Evolutionary conservation across 1,140 invertebrate genomes (phyloP).

Genomic region (Nixonia krombeini): DNA sequence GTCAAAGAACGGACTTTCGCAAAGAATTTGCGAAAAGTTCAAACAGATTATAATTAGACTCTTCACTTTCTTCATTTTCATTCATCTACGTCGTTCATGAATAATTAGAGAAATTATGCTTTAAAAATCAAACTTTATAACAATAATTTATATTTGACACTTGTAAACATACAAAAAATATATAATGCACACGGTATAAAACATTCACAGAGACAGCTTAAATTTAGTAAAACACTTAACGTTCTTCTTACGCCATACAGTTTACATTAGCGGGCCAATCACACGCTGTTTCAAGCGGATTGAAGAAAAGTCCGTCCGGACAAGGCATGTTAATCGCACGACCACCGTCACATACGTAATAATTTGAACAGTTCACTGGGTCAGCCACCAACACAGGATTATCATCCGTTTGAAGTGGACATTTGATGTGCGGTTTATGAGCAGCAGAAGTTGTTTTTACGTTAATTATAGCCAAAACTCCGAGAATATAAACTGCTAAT

Average conservation of each 20-base stretch:
- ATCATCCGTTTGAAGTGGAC: slow-evolving; percentile 30
- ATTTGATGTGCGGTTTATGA: slow-evolving; percentile 17
- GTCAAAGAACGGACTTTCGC: no score
- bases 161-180: no score
- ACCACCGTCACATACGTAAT: slow-evolving; percentile 73
- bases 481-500: neutral
- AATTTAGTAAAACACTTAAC: no score
- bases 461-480: neutral
- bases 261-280: slow-evolving; percentile 72
- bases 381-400: slow-evolving; percentile 67
- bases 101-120: no score
- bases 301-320: slow-evolving; percentile 72
- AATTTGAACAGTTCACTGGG: slow-evolving; percentile 72
- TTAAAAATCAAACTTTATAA: no score
- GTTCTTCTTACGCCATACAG: slow-evolving; percentile 50
- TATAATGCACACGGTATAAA: no score
- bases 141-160: no score
- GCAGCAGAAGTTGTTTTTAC: neutral
- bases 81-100: no score
- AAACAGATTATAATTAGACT: no score
- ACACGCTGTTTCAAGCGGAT: slow-evolving; percentile 69
- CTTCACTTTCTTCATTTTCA: no score
- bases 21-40: no score
- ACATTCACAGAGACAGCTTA: no score
- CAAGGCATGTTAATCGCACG: slow-evolving; percentile 69